These are phyloP conservation scores for Liodrosophila aerea DNA, from an alignment of 2,888 invertebrate genomes.

Conservation along the genomic window DNA sequence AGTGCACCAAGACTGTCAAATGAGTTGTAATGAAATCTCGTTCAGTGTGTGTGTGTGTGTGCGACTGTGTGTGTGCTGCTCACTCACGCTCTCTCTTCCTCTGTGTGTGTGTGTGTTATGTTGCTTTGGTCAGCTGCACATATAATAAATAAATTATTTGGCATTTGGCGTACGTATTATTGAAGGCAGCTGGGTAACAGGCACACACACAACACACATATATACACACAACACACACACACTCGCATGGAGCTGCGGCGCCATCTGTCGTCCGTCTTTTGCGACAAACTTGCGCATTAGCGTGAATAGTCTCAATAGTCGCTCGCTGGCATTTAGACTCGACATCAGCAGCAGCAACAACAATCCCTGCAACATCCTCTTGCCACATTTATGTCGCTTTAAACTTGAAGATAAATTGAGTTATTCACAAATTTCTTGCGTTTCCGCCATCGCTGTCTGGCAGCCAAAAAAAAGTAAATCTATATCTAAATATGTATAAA, in stretches of 20 bases:
- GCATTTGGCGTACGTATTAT: slow-evolving; percentile 78
- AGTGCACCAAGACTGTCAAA: slow-evolving; percentile 78
- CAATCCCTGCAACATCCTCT: slow-evolving; percentile 3
- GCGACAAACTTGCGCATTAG: slow-evolving; percentile 74
- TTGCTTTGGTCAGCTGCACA: slow-evolving; percentile 75
- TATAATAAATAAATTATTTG: slow-evolving; percentile 78
- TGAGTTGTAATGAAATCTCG: slow-evolving; percentile 79
- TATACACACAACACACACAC: neutral
- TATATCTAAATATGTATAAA: neutral
- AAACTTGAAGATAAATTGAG: slow-evolving; percentile 49
- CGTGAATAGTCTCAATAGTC: slow-evolving; percentile 78
- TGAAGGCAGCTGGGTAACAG: slow-evolving; percentile 71
- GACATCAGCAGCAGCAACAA: slow-evolving; percentile 28
- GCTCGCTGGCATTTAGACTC: slow-evolving; percentile 59
- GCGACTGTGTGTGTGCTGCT: too few relatives aligned
- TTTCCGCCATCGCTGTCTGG: slow-evolving; percentile 69
- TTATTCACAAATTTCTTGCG: slow-evolving; percentile 46
- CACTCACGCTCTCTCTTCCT: neutral
- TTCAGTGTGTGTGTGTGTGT: slow-evolving; percentile 48
- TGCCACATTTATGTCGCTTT: slow-evolving; percentile 21
- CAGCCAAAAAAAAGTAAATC: slow-evolving; percentile 8
- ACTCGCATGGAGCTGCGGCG: slow-evolving; percentile 32
- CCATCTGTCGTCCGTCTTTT: slow-evolving; percentile 66
- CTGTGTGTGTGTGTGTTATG: slow-evolving; percentile 33
- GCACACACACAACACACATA: slow-evolving; percentile 28